Percentiles rank a stretch among this genome's conserved stretches.
These are phyloP conservation scores for Cynopterus brachyotis DNA, from an alignment of 2,113 vertebrate genomes.

Conservation along the genomic window DNA sequence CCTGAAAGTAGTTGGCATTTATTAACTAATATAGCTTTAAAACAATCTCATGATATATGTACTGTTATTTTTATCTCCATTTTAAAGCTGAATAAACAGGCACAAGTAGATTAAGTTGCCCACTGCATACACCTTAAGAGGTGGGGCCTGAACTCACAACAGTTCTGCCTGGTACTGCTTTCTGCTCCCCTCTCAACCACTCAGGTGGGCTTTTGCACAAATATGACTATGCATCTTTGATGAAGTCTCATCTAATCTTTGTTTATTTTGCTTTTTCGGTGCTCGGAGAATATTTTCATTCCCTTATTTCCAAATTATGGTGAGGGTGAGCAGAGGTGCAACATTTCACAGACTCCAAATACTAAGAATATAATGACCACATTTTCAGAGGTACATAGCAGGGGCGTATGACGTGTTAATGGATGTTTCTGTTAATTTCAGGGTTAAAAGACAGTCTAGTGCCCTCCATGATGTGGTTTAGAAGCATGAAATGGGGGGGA, in stretches of 20 bases:
- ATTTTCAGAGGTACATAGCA: background rate
- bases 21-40: background rate
- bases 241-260: background rate
- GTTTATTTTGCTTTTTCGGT: background rate
- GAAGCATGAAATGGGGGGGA: background rate
- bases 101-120: background rate
- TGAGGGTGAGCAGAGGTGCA: background rate
- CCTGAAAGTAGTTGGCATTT: background rate
- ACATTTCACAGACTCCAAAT: background rate
- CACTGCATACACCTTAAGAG: background rate
- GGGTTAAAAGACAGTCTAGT: background rate
- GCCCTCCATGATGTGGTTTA: background rate
- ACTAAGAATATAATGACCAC: background rate
- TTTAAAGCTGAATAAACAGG: background rate
- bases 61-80: background rate
- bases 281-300: background rate
- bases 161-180: background rate
- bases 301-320: background rate
- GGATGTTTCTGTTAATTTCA: background rate
- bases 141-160: too few species aligned
- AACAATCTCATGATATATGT: background rate
- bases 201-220: background rate
- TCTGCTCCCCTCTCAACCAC: too few species aligned
- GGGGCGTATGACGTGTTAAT: background rate
- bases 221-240: background rate